phyloP scores from a whole-genome alignment of 2,888 invertebrate genomes.

The Drosophila limbata region DNA sequence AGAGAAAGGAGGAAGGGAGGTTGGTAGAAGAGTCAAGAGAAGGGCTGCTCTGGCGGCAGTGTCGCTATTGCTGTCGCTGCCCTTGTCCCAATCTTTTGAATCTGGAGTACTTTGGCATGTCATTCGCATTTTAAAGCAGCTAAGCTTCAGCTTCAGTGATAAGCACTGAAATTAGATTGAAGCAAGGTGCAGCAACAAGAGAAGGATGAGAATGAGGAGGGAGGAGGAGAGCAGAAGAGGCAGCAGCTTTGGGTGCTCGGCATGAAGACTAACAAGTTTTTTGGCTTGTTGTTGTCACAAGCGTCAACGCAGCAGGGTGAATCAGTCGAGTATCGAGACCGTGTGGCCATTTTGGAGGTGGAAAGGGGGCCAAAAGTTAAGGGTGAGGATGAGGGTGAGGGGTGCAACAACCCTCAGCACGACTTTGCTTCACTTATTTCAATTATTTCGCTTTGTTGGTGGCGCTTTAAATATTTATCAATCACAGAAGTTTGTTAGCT shows the following conservation, averaged over 20 bases:
- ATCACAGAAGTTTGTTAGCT: constrained; percentile 85
- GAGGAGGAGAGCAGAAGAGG: neutral
- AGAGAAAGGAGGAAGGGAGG: neutral
- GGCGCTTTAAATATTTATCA: constrained; percentile 85
- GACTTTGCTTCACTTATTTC: constrained; percentile 85
- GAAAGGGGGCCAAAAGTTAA: neutral
- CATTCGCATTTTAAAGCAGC: constrained; percentile 82
- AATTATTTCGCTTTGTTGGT: constrained; percentile 85
- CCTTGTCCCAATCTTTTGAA: constrained; percentile 70
- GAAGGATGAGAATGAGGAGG: neutral
- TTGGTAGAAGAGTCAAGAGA: neutral
- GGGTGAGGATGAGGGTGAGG: constrained; percentile 11
- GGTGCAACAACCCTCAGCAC: constrained; percentile 57
- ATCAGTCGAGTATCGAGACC: constrained; percentile 26
- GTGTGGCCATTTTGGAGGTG: neutral
- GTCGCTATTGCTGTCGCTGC: constrained; percentile 50
- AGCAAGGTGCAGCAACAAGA: constrained; percentile 65
- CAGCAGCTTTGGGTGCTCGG: constrained; percentile 30
- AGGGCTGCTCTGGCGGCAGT: constrained; percentile 35
- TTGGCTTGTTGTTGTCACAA: constrained; percentile 70
- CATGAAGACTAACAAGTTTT: constrained; percentile 63
- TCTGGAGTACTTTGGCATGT: constrained; percentile 81
- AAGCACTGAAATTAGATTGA: constrained; percentile 82
- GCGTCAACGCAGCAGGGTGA: constrained; percentile 39
- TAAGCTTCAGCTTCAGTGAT: constrained; percentile 79